Evolutionary conservation across 2,888 invertebrate species (phyloP).

Genomic region (Drosophila engyochracea): DNA sequence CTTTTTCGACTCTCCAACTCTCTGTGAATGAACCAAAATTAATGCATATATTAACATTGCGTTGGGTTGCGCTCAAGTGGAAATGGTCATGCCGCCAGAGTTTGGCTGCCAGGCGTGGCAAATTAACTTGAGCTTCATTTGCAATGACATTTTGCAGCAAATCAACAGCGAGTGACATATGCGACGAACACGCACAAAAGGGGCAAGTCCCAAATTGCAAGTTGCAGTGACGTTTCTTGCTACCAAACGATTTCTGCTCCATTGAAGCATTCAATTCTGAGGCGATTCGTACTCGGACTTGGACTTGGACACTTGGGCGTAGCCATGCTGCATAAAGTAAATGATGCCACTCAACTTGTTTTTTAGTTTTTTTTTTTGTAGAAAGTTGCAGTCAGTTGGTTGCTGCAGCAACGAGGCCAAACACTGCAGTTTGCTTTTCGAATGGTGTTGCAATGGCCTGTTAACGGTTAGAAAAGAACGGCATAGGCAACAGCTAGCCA

Average conservation of each 20-base stretch:
- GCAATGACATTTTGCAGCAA: conserved; percentile 60
- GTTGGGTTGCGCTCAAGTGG: conserved; percentile 55
- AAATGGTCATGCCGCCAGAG: conserved; percentile 30
- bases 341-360: conserved; percentile 69
- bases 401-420: conserved; percentile 32
- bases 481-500: conserved; percentile 31
- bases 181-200: conserved; percentile 10
- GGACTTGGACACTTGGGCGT: conserved; percentile 42
- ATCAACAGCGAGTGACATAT: conserved; percentile 44
- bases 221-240: conserved; percentile 39
- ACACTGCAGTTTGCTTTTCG: conserved; percentile 50
- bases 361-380: conserved; percentile 41
- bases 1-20: conserved; percentile 25
- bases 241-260: conserved; percentile 80
- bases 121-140: conserved; percentile 68
- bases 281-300: conserved; percentile 28
- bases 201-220: conserved; percentile 9
- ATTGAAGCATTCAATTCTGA: conserved; percentile 83
- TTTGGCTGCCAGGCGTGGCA: conserved; percentile 29
- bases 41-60: conserved; percentile 68
- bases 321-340: conserved; percentile 54
- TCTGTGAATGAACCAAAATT: conserved; percentile 48
- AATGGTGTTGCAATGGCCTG: conserved; percentile 49
- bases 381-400: conserved; percentile 63
- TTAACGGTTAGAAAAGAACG: conserved; percentile 77